Evolutionary conservation across 1,140 invertebrate genomes (phyloP).

Genomic region (Ips typographus): DNA sequence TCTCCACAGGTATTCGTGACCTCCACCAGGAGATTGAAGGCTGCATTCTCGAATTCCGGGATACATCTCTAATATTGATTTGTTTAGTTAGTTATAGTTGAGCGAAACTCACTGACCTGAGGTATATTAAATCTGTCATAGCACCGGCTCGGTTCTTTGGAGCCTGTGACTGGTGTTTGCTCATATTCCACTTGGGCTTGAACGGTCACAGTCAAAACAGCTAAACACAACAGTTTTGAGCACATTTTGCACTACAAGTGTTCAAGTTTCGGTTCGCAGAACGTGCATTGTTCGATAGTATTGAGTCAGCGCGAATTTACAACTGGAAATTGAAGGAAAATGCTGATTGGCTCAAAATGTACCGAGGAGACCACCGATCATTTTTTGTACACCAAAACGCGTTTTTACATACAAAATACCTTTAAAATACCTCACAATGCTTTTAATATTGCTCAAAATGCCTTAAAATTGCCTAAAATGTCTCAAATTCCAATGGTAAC

Average conservation of each 20-base stretch:
- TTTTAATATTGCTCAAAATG: too few relatives aligned
- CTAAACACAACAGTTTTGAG: not conserved
- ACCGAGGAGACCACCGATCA: too few relatives aligned
- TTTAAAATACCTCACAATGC: too few relatives aligned
- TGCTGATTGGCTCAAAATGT: not conserved
- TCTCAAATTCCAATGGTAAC: too few relatives aligned
- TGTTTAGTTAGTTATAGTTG: not conserved
- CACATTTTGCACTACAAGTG: slow-evolving; percentile 1
- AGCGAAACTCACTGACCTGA: slow-evolving; percentile 7
- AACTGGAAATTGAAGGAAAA: not conserved
- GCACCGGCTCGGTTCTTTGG: slow-evolving; percentile 4
- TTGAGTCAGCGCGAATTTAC: not conserved
- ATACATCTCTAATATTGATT: slow-evolving; percentile 79
- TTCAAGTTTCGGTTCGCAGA: not conserved
- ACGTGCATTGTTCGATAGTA: not conserved
- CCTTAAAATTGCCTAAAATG: too few relatives aligned
- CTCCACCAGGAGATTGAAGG: slow-evolving; percentile 83
- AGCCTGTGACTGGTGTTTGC: slow-evolving; percentile 7
- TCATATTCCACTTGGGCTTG: not conserved
- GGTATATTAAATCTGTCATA: slow-evolving; percentile 9
- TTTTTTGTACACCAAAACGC: too few relatives aligned
- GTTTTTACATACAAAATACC: too few relatives aligned
- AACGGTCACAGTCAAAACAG: not conserved
- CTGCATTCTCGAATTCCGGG: slow-evolving; percentile 95
- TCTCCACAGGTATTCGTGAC: slow-evolving; percentile 95